Conservation (phyloP, 2,113 vertebrate species). For the Megaleporinus macrocephalus region DNA sequence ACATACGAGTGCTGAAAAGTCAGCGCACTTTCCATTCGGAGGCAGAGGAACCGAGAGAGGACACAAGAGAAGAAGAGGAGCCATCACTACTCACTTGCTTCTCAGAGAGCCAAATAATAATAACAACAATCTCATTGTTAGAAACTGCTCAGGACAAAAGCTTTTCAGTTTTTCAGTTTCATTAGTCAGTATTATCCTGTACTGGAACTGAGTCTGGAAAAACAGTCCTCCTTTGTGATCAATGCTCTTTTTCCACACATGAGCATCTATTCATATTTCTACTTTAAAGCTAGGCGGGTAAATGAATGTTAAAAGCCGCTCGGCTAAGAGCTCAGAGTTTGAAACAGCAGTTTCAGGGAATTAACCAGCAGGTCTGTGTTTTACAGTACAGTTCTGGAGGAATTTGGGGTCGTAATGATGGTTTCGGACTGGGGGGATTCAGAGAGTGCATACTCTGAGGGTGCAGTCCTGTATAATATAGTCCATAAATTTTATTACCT, state of each 20-base stretch:
- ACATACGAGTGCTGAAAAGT: conserved; percentile 76
- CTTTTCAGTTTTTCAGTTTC: not conserved
- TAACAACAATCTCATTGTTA: not conserved
- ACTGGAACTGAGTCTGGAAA: not conserved
- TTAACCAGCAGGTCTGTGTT: not conserved
- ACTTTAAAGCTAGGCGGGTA: not conserved
- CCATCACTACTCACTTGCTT: not conserved
- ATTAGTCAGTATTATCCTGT: not conserved
- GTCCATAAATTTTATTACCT: not conserved
- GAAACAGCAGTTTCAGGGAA: not conserved
- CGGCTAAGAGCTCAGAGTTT: not conserved
- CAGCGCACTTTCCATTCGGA: conserved; percentile 73
- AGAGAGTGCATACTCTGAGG: conserved; percentile 2
- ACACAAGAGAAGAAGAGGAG: conserved; percentile 34
- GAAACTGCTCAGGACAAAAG: not conserved
- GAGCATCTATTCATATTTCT: not conserved
- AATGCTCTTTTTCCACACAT: not conserved
- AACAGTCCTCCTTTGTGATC: not conserved
- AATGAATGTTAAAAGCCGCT: not conserved
- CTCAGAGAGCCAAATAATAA: not conserved
- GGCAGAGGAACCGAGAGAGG: conserved; percentile 68
- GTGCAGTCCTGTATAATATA: not conserved
- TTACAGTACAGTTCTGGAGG: not conserved
- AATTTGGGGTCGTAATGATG: not conserved
- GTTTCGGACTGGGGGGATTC: not conserved